These are phyloP conservation scores for Lasiommata megera DNA, from an alignment of 2,888 invertebrate species.

Conservation along the genomic window DNA sequence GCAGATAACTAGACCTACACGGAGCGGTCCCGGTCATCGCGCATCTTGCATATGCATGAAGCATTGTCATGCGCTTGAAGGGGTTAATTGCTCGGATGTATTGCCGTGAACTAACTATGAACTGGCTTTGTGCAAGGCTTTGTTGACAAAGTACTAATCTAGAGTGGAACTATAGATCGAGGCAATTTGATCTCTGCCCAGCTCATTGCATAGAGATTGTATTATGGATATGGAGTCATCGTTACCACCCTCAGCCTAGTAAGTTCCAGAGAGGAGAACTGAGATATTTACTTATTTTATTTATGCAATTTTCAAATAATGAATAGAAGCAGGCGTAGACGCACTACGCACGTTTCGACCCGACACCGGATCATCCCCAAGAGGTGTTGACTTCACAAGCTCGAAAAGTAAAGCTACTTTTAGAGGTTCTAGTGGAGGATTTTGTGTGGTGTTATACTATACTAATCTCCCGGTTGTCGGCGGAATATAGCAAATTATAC, in stretches of 20 bases:
- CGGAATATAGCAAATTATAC: too few species aligned
- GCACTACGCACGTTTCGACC: too few species aligned
- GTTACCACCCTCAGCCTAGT: background rate
- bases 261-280: too few species aligned
- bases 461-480: too few species aligned
- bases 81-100: conserved; percentile 34
- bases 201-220: background rate
- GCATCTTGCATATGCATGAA: conserved; percentile 35
- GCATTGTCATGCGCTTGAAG: conserved; percentile 32
- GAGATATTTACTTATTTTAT: too few species aligned
- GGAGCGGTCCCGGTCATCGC: background rate
- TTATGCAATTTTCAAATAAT: too few species aligned
- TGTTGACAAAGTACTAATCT: conserved; percentile 21
- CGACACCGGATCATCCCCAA: too few species aligned
- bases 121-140: conserved; percentile 18
- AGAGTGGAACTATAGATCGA: background rate
- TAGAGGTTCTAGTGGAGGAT: too few species aligned
- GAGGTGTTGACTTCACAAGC: too few species aligned
- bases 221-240: background rate
- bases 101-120: conserved; percentile 18
- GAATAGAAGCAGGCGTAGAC: too few species aligned
- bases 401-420: too few species aligned
- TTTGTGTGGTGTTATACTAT: too few species aligned
- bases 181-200: background rate
- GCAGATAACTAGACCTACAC: background rate